Evolutionary conservation across 2,797 vertebrate species (phyloP).

Genomic region (Phaenicophaeus curvirostris): DNA sequence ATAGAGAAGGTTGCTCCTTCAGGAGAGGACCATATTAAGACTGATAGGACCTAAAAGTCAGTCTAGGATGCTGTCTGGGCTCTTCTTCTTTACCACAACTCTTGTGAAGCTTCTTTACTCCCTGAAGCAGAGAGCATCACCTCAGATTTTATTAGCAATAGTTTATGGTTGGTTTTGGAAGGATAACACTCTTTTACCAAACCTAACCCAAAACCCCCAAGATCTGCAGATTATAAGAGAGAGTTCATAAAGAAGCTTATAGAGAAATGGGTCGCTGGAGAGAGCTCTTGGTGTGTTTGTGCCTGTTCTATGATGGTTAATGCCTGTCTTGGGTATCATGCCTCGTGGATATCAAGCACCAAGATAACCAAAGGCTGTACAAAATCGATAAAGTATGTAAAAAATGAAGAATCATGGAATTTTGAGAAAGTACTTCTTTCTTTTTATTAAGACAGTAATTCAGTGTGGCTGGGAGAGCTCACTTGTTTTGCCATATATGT

Average conservation of each 20-base stretch:
- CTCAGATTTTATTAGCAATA: not conserved
- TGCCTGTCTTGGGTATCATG: not conserved
- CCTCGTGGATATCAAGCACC: not conserved
- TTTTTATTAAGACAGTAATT: not conserved
- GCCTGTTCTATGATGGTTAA: accelerated
- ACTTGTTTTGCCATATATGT: not conserved
- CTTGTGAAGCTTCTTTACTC: not conserved
- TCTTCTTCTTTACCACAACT: not conserved
- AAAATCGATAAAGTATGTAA: not conserved
- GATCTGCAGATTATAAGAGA: not conserved
- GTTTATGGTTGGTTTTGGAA: not conserved
- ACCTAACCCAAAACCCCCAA: not conserved
- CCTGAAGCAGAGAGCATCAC: not conserved
- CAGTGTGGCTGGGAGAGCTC: not conserved
- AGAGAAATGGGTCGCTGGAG: not conserved
- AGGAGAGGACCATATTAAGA: not conserved
- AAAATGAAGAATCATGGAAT: not conserved
- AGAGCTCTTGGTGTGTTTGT: not conserved
- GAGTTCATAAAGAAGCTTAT: not conserved
- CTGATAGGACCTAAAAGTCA: not conserved
- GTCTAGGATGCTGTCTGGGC: not conserved
- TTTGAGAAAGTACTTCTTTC: not conserved
- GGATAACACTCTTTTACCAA: not conserved
- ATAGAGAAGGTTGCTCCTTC: not conserved
- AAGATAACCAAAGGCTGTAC: not conserved